A percentile compares a stretch with the other conserved stretches of the same genome.
Evolutionary conservation across 2,797 vertebrate genomes (phyloP).

Genomic region (Lutjanus campechanus): DNA sequence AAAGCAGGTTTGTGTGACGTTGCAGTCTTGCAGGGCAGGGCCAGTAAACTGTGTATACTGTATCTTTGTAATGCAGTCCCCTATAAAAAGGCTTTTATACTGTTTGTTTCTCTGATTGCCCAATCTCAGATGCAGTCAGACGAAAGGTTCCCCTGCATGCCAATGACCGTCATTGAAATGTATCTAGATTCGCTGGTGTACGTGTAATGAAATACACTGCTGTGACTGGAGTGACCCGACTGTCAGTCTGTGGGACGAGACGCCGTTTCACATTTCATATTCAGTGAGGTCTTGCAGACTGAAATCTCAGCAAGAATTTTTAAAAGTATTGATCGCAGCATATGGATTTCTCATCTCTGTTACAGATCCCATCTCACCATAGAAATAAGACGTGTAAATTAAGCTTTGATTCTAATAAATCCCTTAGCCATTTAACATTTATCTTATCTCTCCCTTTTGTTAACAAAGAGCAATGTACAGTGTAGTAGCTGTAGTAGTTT

Average conservation of each 20-base stretch:
- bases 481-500: too few relatives aligned
- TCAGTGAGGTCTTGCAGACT: background rate
- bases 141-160: conserved; percentile 13
- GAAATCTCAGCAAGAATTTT: conserved; percentile 29
- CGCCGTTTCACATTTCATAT: conserved; percentile 25
- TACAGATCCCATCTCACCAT: background rate
- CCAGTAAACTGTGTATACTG: conserved; percentile 41
- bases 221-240: conserved; percentile 23
- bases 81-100: conserved; percentile 50
- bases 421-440: background rate
- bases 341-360: conserved; percentile 20
- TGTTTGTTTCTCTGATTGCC: conserved; percentile 26
- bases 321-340: conserved; percentile 15
- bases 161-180: conserved; percentile 21
- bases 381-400: background rate
- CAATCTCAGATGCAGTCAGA: conserved; percentile 14
- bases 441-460: background rate
- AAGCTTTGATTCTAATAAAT: background rate
- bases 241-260: background rate
- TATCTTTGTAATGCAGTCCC: conserved; percentile 32
- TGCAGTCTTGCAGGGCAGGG: conserved; percentile 36
- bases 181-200: conserved; percentile 10
- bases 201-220: conserved; percentile 16
- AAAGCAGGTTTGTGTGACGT: conserved; percentile 73
- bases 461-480: background rate